phyloP scores from a whole-genome alignment of 2,797 vertebrate genomes.

The Macrochelys suwanniensis region DNA sequence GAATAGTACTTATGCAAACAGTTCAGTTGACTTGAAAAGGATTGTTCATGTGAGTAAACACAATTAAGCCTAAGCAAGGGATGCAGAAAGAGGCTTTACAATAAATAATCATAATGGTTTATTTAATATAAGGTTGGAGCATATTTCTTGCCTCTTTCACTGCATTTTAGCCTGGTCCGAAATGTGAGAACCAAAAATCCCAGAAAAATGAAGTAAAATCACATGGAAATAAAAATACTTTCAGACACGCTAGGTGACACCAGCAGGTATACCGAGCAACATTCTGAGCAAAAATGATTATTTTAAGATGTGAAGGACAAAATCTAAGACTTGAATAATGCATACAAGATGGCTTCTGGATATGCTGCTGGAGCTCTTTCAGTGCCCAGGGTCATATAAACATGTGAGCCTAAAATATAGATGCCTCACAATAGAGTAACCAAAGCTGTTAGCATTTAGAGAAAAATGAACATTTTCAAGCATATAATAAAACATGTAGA shows the following conservation, averaged over 20 bases:
- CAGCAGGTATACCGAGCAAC: background rate
- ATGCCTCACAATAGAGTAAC: background rate
- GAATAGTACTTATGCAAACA: background rate
- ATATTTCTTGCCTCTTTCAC: background rate
- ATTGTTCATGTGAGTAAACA: background rate
- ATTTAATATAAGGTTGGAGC: background rate
- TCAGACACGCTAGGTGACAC: background rate
- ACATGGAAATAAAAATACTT: background rate
- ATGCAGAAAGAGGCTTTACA: background rate
- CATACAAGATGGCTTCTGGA: background rate
- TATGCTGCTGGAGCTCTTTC: background rate
- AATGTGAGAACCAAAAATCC: background rate
- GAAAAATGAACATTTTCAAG: background rate
- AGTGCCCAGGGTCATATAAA: background rate
- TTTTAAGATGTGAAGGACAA: background rate
- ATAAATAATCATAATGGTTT: background rate
- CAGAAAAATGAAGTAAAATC: background rate
- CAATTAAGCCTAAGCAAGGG: background rate
- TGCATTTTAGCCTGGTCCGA: rapidly evolving
- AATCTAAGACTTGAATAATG: background rate
- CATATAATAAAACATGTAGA: background rate
- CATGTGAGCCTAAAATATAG: background rate
- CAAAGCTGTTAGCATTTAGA: background rate
- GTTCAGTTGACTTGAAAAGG: background rate
- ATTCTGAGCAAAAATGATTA: background rate